Conservation (phyloP, 1,140 invertebrate genomes). For the Carposina sasakii region DNA sequence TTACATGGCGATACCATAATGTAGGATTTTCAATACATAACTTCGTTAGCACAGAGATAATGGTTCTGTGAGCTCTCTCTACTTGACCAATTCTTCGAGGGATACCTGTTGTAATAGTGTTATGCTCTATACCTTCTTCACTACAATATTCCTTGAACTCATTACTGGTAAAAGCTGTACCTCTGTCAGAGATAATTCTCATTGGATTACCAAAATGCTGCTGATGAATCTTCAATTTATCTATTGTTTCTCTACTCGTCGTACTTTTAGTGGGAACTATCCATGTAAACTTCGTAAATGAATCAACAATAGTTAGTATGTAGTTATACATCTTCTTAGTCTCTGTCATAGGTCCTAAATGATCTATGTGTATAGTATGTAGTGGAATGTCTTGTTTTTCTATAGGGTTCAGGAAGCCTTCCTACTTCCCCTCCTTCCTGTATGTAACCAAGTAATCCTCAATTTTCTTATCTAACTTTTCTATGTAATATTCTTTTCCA, state of each 20-base stretch:
- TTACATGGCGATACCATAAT: conserved; percentile 1
- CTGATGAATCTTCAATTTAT: background rate
- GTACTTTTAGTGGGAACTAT: background rate
- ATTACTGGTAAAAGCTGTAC: conserved; percentile 3
- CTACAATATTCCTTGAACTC: conserved; percentile 3
- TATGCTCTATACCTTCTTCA: background rate
- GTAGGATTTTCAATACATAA: conserved; percentile 1
- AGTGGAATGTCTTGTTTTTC: conserved; percentile 1
- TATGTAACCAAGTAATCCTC: background rate
- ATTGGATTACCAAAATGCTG: conserved; percentile 2
- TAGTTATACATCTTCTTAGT: background rate
- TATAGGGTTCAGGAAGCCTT: background rate
- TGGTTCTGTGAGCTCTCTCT: conserved; percentile 9
- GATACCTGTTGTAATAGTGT: conserved; percentile 5
- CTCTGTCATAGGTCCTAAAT: background rate
- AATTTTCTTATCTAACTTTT: background rate
- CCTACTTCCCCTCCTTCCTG: background rate
- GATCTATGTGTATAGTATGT: background rate
- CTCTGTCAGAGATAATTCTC: conserved; percentile 9
- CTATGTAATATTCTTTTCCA: background rate
- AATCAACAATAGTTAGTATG: background rate
- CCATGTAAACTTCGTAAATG: background rate
- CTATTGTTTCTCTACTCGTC: background rate
- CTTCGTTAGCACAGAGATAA: background rate
- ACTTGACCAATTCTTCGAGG: conserved; percentile 10